Percentiles rank a stretch among this genome's conserved stretches.
phyloP scores from a whole-genome alignment of 2,113 vertebrate species.

The Rhegmatorhina hoffmannsi region DNA sequence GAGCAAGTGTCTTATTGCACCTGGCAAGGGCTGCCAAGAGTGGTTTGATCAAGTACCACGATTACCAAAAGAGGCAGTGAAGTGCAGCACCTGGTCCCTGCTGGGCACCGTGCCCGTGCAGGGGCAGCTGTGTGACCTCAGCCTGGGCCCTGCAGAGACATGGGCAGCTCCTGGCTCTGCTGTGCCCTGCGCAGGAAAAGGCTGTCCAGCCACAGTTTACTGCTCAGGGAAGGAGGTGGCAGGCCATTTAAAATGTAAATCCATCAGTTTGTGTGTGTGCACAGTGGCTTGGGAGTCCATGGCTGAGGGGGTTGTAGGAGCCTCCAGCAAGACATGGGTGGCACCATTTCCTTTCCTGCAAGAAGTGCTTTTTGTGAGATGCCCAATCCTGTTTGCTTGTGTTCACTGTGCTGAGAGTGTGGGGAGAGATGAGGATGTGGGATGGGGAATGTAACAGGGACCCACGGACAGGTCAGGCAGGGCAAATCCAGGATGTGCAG shows the following conservation, averaged over 20 bases:
- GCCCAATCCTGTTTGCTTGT: background rate
- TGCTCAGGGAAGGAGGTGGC: background rate
- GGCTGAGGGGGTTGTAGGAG: background rate
- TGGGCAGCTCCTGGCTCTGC: background rate
- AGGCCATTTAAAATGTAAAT: background rate
- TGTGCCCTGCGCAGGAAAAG: background rate
- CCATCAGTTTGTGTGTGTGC: background rate
- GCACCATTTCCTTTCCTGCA: background rate
- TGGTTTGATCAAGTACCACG: background rate
- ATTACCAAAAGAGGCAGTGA: conserved; percentile 6
- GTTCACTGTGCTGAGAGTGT: background rate
- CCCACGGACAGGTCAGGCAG: background rate
- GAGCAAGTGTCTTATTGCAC: background rate
- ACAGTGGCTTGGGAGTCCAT: background rate
- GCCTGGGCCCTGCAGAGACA: fast-evolving
- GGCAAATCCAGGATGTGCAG: background rate
- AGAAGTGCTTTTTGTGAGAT: background rate
- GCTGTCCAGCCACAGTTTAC: background rate
- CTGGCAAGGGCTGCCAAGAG: conserved; percentile 19
- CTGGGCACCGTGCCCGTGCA: background rate
- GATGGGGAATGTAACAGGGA: background rate
- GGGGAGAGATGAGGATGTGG: background rate
- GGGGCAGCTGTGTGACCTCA: background rate
- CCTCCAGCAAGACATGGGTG: background rate
- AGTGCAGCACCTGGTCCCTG: conserved; percentile 21